These are phyloP conservation scores for Stichodactyla helianthus DNA, from an alignment of 64 coral and sea anemone genomes.

Conservation along the genomic window DNA sequence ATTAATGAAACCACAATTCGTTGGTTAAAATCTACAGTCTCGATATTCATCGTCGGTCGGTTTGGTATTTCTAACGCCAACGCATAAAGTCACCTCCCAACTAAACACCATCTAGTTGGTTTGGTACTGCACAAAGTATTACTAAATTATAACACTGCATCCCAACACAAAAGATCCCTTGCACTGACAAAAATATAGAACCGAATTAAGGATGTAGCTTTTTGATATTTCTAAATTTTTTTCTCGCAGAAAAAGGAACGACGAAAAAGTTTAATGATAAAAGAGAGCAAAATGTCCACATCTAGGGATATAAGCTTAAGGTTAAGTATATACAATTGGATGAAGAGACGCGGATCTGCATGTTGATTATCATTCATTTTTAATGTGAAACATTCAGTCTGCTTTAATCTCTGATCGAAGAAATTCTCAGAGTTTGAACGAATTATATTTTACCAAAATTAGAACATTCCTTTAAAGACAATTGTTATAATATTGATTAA, in stretches of 20 bases:
- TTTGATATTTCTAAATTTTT: not conserved
- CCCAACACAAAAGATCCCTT: not conserved
- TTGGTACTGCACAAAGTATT: not conserved
- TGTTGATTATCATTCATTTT: slow-evolving; percentile 3
- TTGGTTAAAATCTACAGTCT: not conserved
- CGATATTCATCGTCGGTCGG: slow-evolving; percentile 1
- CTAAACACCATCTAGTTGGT: not conserved
- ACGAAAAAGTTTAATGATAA: not conserved
- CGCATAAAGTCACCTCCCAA: slow-evolving; percentile 10
- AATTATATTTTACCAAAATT: not conserved
- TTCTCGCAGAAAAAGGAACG: not conserved
- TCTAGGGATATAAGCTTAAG: too few relatives aligned
- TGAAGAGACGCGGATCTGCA: slow-evolving; percentile 7
- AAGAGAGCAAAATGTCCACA: not conserved
- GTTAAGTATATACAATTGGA: not conserved
- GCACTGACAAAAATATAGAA: too few relatives aligned
- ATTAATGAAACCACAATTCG: not conserved
- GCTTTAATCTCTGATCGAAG: slow-evolving; percentile 25
- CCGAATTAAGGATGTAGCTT: not conserved
- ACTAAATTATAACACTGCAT: not conserved
- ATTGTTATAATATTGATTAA: not conserved
- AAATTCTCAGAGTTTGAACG: not conserved
- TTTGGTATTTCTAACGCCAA: slow-evolving; percentile 10
- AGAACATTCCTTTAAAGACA: slow-evolving; percentile 8
- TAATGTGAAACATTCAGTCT: not conserved